phyloP scores from a whole-genome alignment of 2,113 vertebrate species.

The Poicephalus meyeri region DNA sequence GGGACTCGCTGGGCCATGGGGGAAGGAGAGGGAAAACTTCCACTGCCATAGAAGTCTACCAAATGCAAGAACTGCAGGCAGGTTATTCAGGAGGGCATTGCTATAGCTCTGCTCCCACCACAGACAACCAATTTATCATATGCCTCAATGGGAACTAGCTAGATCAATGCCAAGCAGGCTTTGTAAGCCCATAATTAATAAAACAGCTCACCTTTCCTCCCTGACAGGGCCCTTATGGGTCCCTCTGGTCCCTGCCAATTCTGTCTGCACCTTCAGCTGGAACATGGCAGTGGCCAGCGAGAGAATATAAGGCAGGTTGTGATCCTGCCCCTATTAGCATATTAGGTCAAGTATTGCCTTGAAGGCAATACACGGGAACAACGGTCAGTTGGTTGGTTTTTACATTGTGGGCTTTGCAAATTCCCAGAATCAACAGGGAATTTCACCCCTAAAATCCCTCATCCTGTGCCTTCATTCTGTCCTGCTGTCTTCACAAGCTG shows the following conservation, averaged over 20 bases:
- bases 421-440: neutral
- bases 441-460: neutral
- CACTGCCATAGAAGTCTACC: neutral
- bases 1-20: neutral
- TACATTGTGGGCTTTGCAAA: neutral
- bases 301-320: neutral
- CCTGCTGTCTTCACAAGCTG: fast-evolving
- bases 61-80: neutral
- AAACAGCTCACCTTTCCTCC: neutral
- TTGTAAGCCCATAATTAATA: neutral
- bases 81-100: neutral
- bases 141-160: neutral
- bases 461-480: neutral
- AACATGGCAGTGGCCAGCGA: fast-evolving
- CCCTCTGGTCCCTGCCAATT: neutral
- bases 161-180: neutral
- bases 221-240: neutral
- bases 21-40: neutral
- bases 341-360: neutral
- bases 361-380: neutral
- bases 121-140: fast-evolving
- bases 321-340: neutral
- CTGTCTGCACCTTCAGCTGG: neutral
- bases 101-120: neutral
- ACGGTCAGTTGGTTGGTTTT: neutral